These are phyloP conservation scores for Nycticorax nycticorax DNA, from an alignment of 2,113 vertebrate species.

Conservation along the genomic window DNA sequence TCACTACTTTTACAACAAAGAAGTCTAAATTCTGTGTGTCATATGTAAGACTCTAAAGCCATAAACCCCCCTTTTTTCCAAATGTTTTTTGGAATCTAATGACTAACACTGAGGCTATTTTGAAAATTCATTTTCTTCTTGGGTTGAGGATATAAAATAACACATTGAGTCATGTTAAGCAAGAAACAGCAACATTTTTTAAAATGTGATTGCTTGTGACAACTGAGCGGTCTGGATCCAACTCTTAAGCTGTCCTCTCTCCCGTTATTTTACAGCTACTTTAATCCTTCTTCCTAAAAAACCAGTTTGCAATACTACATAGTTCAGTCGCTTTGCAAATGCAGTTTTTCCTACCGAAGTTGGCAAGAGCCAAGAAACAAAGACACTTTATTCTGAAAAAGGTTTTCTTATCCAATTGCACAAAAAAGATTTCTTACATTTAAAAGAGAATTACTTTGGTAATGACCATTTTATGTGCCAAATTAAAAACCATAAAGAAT, in stretches of 20 bases:
- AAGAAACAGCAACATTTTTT: not conserved
- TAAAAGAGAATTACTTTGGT: not conserved
- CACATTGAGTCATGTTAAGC: not conserved
- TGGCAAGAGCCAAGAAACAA: not conserved
- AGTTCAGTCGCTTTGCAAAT: not conserved
- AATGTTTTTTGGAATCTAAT: not conserved
- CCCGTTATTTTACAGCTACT: not conserved
- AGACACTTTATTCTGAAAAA: not conserved
- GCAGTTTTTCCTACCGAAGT: not conserved
- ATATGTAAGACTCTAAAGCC: not conserved
- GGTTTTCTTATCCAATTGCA: not conserved
- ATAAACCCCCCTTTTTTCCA: not conserved
- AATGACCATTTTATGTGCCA: not conserved
- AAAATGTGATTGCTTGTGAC: not conserved
- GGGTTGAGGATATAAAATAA: not conserved
- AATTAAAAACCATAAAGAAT: not conserved
- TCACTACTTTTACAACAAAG: slow-evolving; percentile 15
- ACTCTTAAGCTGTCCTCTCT: not conserved
- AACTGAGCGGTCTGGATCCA: not conserved
- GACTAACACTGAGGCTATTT: slow-evolving; percentile 1
- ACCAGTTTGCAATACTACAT: not conserved
- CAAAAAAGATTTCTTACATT: not conserved
- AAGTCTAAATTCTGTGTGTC: not conserved
- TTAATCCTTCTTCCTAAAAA: not conserved
- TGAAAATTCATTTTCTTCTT: slow-evolving; percentile 14